Evolutionary conservation across 1,140 invertebrate genomes (phyloP).

Genomic region (Diorhabda sublineata): DNA sequence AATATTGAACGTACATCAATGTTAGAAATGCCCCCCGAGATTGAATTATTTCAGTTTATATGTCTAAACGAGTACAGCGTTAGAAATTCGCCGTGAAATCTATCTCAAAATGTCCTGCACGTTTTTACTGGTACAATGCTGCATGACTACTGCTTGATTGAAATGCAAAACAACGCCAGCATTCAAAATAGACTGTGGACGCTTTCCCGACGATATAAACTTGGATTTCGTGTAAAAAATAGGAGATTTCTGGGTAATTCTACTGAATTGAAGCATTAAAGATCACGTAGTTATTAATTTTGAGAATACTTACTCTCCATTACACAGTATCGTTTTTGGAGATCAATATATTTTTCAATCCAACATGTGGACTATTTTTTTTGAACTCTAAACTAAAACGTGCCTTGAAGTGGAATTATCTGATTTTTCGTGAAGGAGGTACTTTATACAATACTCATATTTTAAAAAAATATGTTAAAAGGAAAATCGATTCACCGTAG

Average conservation of each 20-base stretch:
- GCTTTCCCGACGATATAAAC: not conserved
- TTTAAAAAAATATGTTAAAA: too few species aligned
- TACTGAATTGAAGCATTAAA: too few species aligned
- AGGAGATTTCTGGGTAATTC: not conserved
- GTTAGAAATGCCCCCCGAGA: not conserved
- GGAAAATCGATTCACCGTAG: too few species aligned
- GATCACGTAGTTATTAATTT: too few species aligned
- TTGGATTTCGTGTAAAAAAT: not conserved
- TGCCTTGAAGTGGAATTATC: too few species aligned
- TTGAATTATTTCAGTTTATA: not conserved
- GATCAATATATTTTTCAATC: too few species aligned
- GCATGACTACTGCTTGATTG: conserved; percentile 11
- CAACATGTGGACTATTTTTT: too few species aligned
- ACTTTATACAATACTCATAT: too few species aligned
- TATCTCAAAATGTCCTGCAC: conserved; percentile 13
- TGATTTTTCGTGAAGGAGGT: too few species aligned
- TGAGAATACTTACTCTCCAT: too few species aligned
- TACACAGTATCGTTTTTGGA: too few species aligned
- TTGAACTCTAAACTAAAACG: too few species aligned
- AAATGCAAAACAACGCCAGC: conserved; percentile 6
- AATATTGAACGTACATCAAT: not conserved
- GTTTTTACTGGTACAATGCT: conserved; percentile 13
- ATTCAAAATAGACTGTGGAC: conserved; percentile 3
- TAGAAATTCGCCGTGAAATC: conserved; percentile 5
- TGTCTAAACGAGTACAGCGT: not conserved